phyloP scores from a whole-genome alignment of 30 jellyfish, hydroid and myxozoan species.

The Nemopilema nomurai region DNA sequence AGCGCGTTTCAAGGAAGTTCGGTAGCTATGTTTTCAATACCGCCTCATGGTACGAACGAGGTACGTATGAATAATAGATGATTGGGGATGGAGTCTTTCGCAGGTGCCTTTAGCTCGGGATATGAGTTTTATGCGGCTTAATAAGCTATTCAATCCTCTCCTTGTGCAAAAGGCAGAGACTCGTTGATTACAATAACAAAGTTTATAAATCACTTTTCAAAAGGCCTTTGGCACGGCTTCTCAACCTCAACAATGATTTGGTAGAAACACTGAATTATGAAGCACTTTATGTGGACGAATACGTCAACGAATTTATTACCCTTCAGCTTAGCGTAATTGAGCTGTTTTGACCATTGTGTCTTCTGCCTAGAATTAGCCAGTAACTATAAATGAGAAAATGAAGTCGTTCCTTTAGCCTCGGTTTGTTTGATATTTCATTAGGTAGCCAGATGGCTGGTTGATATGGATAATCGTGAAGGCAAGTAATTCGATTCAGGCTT shows the following conservation, averaged over 20 bases:
- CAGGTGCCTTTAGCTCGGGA: slow-evolving; percentile 39
- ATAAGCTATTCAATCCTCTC: background rate
- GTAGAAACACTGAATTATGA: background rate
- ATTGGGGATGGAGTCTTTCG: slow-evolving; percentile 28
- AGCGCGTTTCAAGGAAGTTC: background rate
- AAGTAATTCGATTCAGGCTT: too few species aligned
- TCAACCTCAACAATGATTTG: background rate
- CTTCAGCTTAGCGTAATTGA: background rate
- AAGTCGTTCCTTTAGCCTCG: too few species aligned
- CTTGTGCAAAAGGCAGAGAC: background rate
- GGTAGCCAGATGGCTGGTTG: too few species aligned
- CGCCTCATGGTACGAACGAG: slow-evolving; percentile 47
- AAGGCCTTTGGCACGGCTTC: background rate
- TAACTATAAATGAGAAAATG: too few species aligned
- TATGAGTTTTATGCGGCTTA: background rate
- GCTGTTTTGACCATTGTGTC: background rate
- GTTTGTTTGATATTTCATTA: too few species aligned
- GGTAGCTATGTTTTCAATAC: slow-evolving; percentile 8
- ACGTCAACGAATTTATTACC: background rate
- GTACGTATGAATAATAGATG: slow-evolving; percentile 47
- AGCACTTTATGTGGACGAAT: background rate
- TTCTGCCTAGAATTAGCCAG: too few species aligned
- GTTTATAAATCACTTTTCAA: background rate
- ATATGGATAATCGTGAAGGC: too few species aligned
- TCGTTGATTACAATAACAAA: background rate